Percentiles rank a stretch among this genome's conserved stretches.
Evolutionary conservation across 2,888 invertebrate species (phyloP).

Genomic region (Gasteruption jaculator): DNA sequence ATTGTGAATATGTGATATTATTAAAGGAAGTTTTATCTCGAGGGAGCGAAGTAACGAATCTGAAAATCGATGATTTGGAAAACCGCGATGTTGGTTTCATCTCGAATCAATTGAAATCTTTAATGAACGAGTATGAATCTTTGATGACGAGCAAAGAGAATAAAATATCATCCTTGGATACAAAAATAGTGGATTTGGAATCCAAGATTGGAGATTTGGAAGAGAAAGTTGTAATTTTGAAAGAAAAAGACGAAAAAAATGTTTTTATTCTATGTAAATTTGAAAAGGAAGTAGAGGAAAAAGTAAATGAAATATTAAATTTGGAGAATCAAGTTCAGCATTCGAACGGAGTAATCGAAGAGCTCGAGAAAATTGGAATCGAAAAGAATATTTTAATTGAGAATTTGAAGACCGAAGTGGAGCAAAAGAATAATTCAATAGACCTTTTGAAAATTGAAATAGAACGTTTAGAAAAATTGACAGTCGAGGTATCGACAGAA

Average conservation of each 20-base stretch:
- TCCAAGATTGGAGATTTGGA: neutral
- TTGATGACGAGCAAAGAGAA: too few species aligned
- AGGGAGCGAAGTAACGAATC: too few species aligned
- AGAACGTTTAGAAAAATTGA: constrained; percentile 1
- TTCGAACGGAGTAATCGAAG: too few species aligned
- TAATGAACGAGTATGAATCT: too few species aligned
- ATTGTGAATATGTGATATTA: too few species aligned
- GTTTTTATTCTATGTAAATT: too few species aligned
- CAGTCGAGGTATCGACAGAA: constrained; percentile 18
- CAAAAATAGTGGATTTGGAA: too few species aligned
- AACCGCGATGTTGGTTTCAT: too few species aligned
- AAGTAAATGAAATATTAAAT: constrained; percentile 3
- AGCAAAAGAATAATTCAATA: constrained; percentile 13
- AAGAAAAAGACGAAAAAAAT: neutral
- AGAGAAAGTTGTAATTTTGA: neutral
- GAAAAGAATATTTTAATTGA: constrained; percentile 6
- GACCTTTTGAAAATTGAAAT: constrained; percentile 17
- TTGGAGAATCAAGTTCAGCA: constrained; percentile 6
- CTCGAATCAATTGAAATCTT: too few species aligned
- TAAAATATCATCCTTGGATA: too few species aligned
- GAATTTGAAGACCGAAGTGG: constrained; percentile 2
- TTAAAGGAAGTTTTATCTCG: too few species aligned
- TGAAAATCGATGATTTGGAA: too few species aligned
- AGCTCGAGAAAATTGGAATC: constrained; percentile 5
- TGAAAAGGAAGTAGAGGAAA: constrained; percentile 9